Base-by-base conservation (phyloP, 2,113 vertebrate genomes). In the Tyrannus savana region DNA sequence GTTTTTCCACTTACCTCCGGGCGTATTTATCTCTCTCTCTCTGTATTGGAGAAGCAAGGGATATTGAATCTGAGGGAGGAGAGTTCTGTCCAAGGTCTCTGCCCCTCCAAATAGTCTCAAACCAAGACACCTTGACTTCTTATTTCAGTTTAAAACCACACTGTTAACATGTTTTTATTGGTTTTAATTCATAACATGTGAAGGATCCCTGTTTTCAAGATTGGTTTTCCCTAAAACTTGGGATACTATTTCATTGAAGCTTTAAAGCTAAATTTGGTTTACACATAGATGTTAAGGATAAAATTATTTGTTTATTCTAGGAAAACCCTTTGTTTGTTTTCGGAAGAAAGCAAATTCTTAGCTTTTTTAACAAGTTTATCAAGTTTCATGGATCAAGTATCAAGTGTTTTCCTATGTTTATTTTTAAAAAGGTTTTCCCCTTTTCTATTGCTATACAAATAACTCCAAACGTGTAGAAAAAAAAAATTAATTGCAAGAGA, bases 401-500 rank as follows among this genome's bases (percentile, higher is more conserved):
- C 37, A 62, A 41, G 1, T 31, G 8, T 42, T 82, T 72, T 67
- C 22, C 6, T 46, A 50, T 7, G 8, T 24, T 42, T 64, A 37
- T 55, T 85, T 84, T 3, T 1, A 44, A 27, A n/a, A 42, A 25
- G 0, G 0, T 35, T 66, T 58, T 63, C 5, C 2, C 71, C 28
- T 50, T 67, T 62, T 72, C 14, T 47, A 8, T 55, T 72, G 15
- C 9, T 90, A 5, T 35, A 21, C 4, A 82, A 79, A 30, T 55
- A 82, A 53, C 19, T 7, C 2, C 37, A 74, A 69, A 5, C 58
- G 10, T 31, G 60, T 37, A 73, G 28, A 83, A 67, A 24, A 66
- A 91, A 62, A 23, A 49, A 49, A 13, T 72, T 46, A 41, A 41
- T 41, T 41, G 15, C 15, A 59, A 68, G 47, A 83, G 5, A 31